phyloP scores from a whole-genome alignment of 2,888 invertebrate species.

The Archips xylosteana region DNA sequence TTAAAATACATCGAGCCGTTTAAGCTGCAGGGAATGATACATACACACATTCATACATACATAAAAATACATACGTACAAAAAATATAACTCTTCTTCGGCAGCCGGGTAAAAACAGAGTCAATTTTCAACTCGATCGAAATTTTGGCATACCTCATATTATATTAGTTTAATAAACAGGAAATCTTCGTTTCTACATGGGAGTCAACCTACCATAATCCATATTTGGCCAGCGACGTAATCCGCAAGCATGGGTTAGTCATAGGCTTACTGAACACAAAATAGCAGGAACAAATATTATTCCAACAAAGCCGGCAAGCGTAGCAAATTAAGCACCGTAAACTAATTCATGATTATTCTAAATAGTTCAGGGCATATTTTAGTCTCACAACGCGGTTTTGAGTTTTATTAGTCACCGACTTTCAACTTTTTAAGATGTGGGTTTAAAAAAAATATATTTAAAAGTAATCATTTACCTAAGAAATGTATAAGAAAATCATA shows the following conservation, averaged over 20 bases:
- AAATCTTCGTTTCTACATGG: not conserved
- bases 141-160: too few relatives aligned
- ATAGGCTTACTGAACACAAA: constrained; percentile 17
- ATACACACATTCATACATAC: too few relatives aligned
- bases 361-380: not conserved
- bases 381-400: not conserved
- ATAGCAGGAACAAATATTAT: constrained; percentile 63
- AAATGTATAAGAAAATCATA: too few relatives aligned
- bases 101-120: too few relatives aligned
- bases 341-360: constrained; percentile 36
- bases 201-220: not conserved
- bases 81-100: too few relatives aligned
- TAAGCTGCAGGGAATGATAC: too few relatives aligned
- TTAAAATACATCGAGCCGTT: too few relatives aligned
- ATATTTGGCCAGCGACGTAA: constrained; percentile 16
- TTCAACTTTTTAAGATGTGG: not conserved
- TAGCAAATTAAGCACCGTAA: constrained; percentile 52
- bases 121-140: too few relatives aligned
- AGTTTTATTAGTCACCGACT: not conserved
- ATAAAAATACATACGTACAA: too few relatives aligned
- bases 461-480: too few relatives aligned
- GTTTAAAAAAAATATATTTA: too few relatives aligned
- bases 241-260: constrained; percentile 24
- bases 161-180: not conserved
- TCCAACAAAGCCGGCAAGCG: constrained; percentile 61